Conservation (phyloP, 2,888 invertebrate species). For the Lagria hirta region DNA sequence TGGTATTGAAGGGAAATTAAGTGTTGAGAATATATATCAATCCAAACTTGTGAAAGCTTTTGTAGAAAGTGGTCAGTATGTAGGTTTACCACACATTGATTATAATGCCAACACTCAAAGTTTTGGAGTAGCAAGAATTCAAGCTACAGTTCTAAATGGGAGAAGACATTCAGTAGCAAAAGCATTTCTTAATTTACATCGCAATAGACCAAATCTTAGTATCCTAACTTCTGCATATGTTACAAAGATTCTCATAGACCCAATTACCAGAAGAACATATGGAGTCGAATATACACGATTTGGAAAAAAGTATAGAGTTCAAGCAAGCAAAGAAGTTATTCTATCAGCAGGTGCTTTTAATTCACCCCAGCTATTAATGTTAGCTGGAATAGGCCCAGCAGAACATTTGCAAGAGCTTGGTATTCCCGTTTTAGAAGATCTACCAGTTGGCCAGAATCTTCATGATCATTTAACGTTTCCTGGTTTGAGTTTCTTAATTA, state of each 20-base stretch:
- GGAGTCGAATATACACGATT: conserved; percentile 53
- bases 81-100: conserved; percentile 52
- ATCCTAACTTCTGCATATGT: conserved; percentile 60
- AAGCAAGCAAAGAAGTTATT: conserved; percentile 59
- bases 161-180: conserved; percentile 60
- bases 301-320: conserved; percentile 36
- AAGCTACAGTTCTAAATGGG: conserved; percentile 57
- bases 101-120: conserved; percentile 50
- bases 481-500: conserved; percentile 59
- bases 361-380: conserved; percentile 73
- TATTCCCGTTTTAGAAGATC: conserved; percentile 63
- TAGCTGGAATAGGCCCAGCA: conserved; percentile 67
- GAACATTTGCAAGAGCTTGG: conserved; percentile 60
- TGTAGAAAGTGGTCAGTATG: conserved; percentile 43
- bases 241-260: conserved; percentile 61
- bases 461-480: conserved; percentile 69
- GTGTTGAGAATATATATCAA: conserved; percentile 60
- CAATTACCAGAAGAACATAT: conserved; percentile 50
- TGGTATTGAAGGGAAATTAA: conserved; percentile 59
- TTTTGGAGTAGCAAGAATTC: conserved; percentile 52
- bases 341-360: conserved; percentile 68
- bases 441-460: conserved; percentile 67
- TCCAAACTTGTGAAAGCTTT: conserved; percentile 10
- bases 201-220: conserved; percentile 60
- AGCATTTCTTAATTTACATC: conserved; percentile 61